Conservation (phyloP, 2,113 vertebrate genomes). For the Colius striatus region DNA sequence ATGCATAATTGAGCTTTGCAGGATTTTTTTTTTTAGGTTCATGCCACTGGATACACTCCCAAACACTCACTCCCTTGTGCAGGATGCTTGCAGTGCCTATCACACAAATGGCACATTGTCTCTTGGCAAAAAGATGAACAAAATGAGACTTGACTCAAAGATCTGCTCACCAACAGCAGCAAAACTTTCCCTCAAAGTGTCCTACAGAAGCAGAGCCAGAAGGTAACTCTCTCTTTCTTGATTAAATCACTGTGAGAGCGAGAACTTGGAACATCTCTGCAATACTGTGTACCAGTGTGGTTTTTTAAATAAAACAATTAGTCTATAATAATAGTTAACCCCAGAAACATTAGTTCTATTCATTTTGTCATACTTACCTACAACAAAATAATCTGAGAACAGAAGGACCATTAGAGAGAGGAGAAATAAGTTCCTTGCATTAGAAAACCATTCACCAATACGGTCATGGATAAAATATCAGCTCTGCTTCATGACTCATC, state of each 20-base stretch:
- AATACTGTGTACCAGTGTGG: background rate
- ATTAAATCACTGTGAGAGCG: background rate
- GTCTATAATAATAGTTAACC: background rate
- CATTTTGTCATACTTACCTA: background rate
- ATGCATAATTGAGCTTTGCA: background rate
- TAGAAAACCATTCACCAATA: background rate
- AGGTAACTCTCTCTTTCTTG: background rate
- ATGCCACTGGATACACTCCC: background rate
- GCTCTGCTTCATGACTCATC: constrained; percentile 29
- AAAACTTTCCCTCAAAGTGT: background rate
- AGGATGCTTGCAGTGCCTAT: background rate
- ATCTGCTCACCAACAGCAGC: background rate
- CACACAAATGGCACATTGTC: background rate
- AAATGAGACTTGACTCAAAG: background rate
- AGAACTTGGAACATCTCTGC: background rate
- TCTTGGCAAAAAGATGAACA: background rate
- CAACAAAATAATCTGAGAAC: background rate
- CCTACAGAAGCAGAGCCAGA: background rate
- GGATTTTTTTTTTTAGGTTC: background rate
- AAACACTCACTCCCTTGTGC: background rate
- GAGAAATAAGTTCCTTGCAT: background rate
- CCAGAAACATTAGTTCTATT: background rate
- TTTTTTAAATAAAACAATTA: background rate
- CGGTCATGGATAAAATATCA: background rate
- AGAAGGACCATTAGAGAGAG: background rate